Conservation (phyloP, 30 jellyfish, hydroid and myxozoan species). For the Pseudorhiza aurosa region DNA sequence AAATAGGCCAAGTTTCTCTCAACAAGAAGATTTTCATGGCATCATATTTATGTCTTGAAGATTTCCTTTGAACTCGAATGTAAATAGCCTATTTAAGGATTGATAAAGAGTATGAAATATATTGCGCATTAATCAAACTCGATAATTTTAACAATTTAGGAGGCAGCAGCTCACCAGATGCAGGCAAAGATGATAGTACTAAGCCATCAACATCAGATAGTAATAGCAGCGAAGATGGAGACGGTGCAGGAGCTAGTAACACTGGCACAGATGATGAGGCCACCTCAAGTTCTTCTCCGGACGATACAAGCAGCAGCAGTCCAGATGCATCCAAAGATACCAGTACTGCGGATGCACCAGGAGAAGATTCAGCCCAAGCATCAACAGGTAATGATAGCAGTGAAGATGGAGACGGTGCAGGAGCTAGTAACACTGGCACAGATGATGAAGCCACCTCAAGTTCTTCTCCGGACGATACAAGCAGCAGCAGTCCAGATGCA, state of each 20-base stretch:
- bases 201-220: background rate
- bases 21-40: too few species aligned
- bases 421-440: background rate
- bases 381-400: too few species aligned
- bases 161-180: background rate
- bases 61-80: too few species aligned
- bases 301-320: background rate
- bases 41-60: too few species aligned
- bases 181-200: background rate
- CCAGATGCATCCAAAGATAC: background rate
- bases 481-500: background rate
- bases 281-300: background rate
- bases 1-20: too few species aligned
- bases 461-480: background rate
- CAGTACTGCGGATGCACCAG: too few species aligned
- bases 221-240: background rate
- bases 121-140: too few species aligned
- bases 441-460: background rate
- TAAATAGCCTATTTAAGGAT: too few species aligned
- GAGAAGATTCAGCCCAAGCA: too few species aligned
- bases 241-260: background rate
- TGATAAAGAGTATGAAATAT: too few species aligned
- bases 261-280: background rate
- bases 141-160: too few species aligned
- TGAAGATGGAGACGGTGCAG: background rate